A percentile compares a stretch with the other conserved stretches of the same genome.
Evolutionary conservation across 92 coral and sea anemone genomes (phyloP).

Genomic region (Galaxea fascicularis): DNA sequence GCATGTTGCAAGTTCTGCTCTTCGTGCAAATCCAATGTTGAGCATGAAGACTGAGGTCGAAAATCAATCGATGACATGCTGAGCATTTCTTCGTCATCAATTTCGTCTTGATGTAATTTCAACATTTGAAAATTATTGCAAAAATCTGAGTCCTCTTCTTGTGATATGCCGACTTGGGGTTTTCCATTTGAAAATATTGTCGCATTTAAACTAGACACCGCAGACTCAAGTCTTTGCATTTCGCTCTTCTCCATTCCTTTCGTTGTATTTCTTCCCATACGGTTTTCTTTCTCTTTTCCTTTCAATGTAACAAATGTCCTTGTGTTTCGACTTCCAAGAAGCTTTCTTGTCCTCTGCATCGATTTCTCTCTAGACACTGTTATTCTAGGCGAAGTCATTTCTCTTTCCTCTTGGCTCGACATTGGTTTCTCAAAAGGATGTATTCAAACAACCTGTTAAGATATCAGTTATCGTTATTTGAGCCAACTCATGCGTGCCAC

Average conservation of each 20-base stretch:
- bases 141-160: neutral
- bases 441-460: neutral
- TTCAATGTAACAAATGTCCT: neutral
- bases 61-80: slow-evolving; percentile 29
- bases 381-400: neutral
- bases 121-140: slow-evolving; percentile 5
- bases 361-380: neutral
- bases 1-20: neutral
- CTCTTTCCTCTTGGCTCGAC: slow-evolving; percentile 5
- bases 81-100: slow-evolving; percentile 2
- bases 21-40: neutral
- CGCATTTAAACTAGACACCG: neutral
- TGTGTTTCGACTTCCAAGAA: neutral
- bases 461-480: neutral
- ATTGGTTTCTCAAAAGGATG: neutral
- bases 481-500: neutral
- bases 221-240: slow-evolving; percentile 12
- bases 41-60: slow-evolving; percentile 19
- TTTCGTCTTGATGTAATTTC: neutral
- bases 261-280: neutral
- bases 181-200: neutral
- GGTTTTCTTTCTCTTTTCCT: slow-evolving; percentile 1
- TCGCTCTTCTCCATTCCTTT: neutral
- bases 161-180: neutral
- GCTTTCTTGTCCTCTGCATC: neutral